phyloP scores from a whole-genome alignment of 2,888 invertebrate species.

The Alloscopus bannaensis region DNA sequence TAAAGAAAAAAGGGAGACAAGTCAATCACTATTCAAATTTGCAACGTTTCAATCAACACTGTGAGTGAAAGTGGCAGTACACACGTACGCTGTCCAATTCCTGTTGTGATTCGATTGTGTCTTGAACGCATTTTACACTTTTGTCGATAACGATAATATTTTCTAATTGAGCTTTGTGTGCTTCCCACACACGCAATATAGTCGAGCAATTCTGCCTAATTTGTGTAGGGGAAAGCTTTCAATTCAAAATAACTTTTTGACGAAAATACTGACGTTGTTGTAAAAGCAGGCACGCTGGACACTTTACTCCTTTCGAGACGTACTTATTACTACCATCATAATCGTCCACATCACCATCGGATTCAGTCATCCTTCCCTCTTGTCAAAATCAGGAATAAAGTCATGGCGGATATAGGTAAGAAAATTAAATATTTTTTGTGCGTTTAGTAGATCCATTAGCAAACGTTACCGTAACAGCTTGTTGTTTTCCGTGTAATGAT shows the following conservation, averaged over 20 bases:
- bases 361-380: constrained; percentile 64
- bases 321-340: constrained; percentile 59
- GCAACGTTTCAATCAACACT: no score
- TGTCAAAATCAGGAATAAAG: constrained; percentile 64
- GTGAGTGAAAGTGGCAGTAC: no score
- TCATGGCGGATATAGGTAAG: constrained; percentile 70
- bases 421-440: background rate
- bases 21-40: no score
- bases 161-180: no score
- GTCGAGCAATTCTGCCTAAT: background rate
- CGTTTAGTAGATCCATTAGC: background rate
- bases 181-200: no score
- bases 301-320: constrained; percentile 62
- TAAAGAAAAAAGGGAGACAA: no score
- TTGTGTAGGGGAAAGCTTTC: constrained; percentile 26
- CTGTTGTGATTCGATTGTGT: no score
- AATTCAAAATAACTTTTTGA: background rate
- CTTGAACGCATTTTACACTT: no score
- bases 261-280: constrained; percentile 41
- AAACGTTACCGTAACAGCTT: background rate
- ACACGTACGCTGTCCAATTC: no score
- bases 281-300: constrained; percentile 56
- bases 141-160: no score
- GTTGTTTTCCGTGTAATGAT: no score
- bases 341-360: constrained; percentile 62